Conservation (phyloP, 2,888 invertebrate genomes). For the Crepidodera aurea region DNA sequence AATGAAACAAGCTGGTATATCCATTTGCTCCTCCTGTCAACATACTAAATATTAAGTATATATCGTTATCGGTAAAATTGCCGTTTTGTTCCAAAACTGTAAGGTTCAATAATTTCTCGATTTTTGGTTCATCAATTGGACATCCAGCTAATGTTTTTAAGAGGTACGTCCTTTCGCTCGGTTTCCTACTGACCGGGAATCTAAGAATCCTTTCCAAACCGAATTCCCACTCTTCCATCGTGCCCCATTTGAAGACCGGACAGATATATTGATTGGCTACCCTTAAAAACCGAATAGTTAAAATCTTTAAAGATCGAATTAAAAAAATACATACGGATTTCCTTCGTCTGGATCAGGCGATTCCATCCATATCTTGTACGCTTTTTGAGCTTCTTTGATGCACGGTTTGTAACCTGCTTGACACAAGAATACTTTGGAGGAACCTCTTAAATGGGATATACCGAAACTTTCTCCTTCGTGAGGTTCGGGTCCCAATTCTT, state of each 20-base stretch:
- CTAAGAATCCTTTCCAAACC: constrained; percentile 79
- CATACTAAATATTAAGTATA: constrained; percentile 79
- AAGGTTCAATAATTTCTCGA: constrained; percentile 71
- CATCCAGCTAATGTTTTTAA: constrained; percentile 82
- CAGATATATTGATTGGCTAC: constrained; percentile 80
- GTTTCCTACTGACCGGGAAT: constrained; percentile 75
- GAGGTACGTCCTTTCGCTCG: constrained; percentile 79
- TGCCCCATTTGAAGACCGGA: constrained; percentile 84
- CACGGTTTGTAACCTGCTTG: constrained; percentile 81
- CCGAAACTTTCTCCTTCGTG: constrained; percentile 71
- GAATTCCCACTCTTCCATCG: constrained; percentile 82
- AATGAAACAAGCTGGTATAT: constrained; percentile 75
- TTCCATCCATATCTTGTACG: constrained; percentile 79
- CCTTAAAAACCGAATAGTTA: constrained; percentile 60
- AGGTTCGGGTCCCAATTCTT: constrained; percentile 68
- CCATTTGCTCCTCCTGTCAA: constrained; percentile 75
- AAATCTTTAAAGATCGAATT: background rate
- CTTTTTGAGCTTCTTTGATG: constrained; percentile 75
- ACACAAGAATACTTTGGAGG: constrained; percentile 77
- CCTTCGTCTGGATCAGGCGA: constrained; percentile 77
- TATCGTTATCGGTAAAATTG: constrained; percentile 79
- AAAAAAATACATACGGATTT: constrained; percentile 72
- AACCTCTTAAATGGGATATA: constrained; percentile 72
- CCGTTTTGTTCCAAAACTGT: constrained; percentile 74
- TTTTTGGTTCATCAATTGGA: constrained; percentile 75